Conservation (phyloP, 2,797 vertebrate genomes). For the Pteropus rufus region DNA sequence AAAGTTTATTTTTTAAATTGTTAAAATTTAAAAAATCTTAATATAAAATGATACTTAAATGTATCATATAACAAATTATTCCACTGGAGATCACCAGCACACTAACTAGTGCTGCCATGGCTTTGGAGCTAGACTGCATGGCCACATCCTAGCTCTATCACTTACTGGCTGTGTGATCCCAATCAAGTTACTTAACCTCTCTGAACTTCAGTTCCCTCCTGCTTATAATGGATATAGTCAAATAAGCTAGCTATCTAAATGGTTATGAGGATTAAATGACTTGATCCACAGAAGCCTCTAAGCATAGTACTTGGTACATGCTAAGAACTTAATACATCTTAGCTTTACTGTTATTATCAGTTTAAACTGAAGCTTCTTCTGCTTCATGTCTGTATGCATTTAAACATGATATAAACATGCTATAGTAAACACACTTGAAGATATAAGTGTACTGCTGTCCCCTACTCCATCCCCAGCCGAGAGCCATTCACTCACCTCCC, state of each 20-base stretch:
- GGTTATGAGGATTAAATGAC: not conserved
- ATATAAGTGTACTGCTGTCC: not conserved
- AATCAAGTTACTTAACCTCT: not conserved
- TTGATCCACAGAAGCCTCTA: not conserved
- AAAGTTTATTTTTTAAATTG: not conserved
- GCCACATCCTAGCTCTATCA: not conserved
- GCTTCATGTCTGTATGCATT: not conserved
- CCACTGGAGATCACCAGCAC: not conserved
- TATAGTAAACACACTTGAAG: too few relatives aligned
- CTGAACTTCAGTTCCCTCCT: not conserved
- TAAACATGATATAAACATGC: not conserved
- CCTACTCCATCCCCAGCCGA: not conserved
- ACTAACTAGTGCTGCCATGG: not conserved
- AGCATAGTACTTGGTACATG: not conserved
- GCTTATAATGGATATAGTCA: not conserved
- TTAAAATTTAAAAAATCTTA: not conserved
- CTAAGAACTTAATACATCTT: not conserved
- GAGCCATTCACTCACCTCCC: conserved; percentile 85
- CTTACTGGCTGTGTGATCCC: not conserved
- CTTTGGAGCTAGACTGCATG: not conserved
- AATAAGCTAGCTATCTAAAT: not conserved
- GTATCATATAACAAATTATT: not conserved
- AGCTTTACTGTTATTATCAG: not conserved
- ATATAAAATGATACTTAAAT: not conserved
- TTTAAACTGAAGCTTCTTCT: not conserved